Evolutionary conservation across 2,888 invertebrate species (phyloP).

Genomic region (Hofmannophila pseudospretella): DNA sequence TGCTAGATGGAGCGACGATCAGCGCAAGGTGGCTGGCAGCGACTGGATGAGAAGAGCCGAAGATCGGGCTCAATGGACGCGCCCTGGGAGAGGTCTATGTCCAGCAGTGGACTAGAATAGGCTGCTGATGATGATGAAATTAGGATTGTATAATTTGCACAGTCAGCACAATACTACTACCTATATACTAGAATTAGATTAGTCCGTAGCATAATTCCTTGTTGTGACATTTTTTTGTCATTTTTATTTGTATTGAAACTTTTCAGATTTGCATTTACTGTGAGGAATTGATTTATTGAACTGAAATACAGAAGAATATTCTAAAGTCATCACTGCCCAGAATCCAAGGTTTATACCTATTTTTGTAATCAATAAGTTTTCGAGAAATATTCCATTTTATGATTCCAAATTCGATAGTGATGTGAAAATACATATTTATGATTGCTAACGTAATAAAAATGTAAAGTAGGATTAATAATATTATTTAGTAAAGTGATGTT

Average conservation of each 20-base stretch:
- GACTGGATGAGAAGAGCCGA: no score
- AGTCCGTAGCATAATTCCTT: conserved; percentile 16
- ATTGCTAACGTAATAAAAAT: conserved; percentile 9
- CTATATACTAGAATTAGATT: background rate
- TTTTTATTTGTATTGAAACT: conserved; percentile 7
- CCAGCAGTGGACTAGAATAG: no score
- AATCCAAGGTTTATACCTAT: conserved; percentile 38
- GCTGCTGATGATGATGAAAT: no score
- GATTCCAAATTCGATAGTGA: conserved; percentile 33
- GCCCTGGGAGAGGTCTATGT: no score
- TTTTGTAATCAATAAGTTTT: conserved; percentile 38
- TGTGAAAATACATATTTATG: conserved; percentile 9
- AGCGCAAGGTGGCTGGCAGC: no score
- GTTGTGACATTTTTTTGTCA: conserved; percentile 15
- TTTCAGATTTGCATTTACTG: conserved; percentile 37
- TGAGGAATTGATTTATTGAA: conserved; percentile 48
- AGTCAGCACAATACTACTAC: conserved; percentile 50
- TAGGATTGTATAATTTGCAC: conserved; percentile 50
- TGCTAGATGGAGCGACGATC: no score
- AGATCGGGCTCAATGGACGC: no score
- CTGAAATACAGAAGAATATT: conserved; percentile 27
- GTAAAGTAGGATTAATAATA: no score
- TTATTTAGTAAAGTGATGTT: no score
- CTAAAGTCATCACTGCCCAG: conserved; percentile 48
- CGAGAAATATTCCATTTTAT: conserved; percentile 35